phyloP scores from a whole-genome alignment of 2,888 invertebrate species.

The Meliscaeva auricollis region DNA sequence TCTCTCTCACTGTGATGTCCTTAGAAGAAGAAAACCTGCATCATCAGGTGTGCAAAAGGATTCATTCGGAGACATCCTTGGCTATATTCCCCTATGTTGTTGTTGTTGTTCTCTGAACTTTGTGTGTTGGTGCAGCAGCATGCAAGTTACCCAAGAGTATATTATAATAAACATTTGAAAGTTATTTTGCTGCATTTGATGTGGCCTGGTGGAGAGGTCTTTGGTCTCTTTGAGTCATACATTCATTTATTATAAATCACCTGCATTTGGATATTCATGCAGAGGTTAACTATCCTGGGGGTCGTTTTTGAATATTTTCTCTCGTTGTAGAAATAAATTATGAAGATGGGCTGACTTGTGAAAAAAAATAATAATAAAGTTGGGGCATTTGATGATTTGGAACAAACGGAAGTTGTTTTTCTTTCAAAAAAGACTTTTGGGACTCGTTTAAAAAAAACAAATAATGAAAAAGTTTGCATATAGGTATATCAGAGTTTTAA shows the following conservation, averaged over 20 bases:
- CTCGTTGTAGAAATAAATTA: neutral
- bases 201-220: constrained; percentile 18
- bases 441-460: too few species aligned
- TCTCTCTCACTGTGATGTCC: neutral
- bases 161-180: constrained; percentile 36
- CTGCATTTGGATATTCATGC: constrained; percentile 44
- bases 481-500: too few species aligned
- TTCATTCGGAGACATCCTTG: constrained; percentile 46
- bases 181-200: constrained; percentile 52
- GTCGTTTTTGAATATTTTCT: constrained; percentile 1
- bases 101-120: constrained; percentile 41
- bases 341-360: neutral
- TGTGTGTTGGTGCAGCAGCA: neutral
- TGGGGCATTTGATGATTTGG: neutral
- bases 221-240: constrained; percentile 48
- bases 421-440: too few species aligned
- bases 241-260: constrained; percentile 54
- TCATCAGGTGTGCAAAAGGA: constrained; percentile 57
- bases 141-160: neutral
- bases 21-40: constrained; percentile 9
- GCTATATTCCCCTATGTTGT: constrained; percentile 10
- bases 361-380: too few species aligned
- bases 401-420: neutral
- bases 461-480: too few species aligned
- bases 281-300: constrained; percentile 29